Percentiles rank a stretch among this genome's conserved stretches.
These are phyloP conservation scores for Xylota sylvarum DNA, from an alignment of 2,888 invertebrate species.

Conservation along the genomic window DNA sequence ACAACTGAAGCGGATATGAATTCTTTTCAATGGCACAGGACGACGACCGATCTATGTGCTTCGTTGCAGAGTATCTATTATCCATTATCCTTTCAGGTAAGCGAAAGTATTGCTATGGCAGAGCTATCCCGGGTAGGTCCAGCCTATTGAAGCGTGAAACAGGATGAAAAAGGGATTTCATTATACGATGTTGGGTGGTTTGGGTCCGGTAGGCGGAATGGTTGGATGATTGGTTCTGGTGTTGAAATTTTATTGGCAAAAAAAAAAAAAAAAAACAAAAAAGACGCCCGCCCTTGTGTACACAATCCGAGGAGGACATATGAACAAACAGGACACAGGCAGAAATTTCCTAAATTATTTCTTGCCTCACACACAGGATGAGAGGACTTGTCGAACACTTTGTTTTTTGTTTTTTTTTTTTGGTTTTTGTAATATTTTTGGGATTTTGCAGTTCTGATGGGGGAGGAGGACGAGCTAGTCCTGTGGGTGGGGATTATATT, in stretches of 20 bases:
- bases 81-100: slow-evolving; percentile 58
- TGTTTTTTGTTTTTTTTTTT: slow-evolving; percentile 43
- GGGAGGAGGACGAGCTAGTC: neutral
- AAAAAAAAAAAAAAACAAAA: slow-evolving; percentile 32
- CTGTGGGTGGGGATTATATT: slow-evolving; percentile 42
- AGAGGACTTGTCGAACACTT: slow-evolving; percentile 39
- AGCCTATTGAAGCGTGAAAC: slow-evolving; percentile 71
- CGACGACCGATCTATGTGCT: slow-evolving; percentile 21
- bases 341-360: slow-evolving; percentile 62
- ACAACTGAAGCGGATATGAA: slow-evolving; percentile 63
- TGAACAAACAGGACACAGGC: slow-evolving; percentile 57
- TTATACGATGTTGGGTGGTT: slow-evolving; percentile 39
- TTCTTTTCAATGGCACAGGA: slow-evolving; percentile 49
- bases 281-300: slow-evolving; percentile 40
- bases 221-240: slow-evolving; percentile 68
- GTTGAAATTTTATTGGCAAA: slow-evolving; percentile 53
- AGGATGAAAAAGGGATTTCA: slow-evolving; percentile 75
- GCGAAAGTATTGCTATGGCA: slow-evolving; percentile 32
- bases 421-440: slow-evolving; percentile 50
- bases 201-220: slow-evolving; percentile 14
- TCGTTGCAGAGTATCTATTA: slow-evolving; percentile 35
- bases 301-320: slow-evolving; percentile 31
- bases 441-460: slow-evolving; percentile 7
- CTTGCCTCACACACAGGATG: slow-evolving; percentile 60
- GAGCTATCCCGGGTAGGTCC: slow-evolving; percentile 59